Percentiles rank a stretch among this genome's conserved stretches.
phyloP scores from a whole-genome alignment of 2,113 vertebrate genomes.

The Microtus richardsoni region DNA sequence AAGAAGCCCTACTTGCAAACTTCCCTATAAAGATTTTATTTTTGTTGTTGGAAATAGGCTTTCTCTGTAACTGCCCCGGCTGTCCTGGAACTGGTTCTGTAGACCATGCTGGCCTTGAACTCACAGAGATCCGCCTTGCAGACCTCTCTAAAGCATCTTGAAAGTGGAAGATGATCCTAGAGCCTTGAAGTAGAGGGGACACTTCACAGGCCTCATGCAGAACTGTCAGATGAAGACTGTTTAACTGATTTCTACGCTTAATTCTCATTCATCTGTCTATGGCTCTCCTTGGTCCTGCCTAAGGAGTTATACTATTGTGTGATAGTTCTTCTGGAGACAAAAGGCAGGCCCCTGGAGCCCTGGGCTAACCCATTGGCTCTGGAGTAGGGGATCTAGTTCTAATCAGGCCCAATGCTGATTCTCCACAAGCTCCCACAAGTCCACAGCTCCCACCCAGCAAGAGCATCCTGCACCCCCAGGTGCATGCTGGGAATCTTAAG shows the following conservation, averaged over 20 bases:
- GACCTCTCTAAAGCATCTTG: background rate
- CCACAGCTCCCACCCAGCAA: background rate
- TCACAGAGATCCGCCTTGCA: background rate
- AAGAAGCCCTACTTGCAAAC: background rate
- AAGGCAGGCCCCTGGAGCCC: background rate
- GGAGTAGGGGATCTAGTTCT: background rate
- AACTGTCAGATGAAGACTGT: background rate
- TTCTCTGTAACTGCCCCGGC: background rate
- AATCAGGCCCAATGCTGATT: background rate
- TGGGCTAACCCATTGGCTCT: background rate
- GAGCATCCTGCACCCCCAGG: background rate
- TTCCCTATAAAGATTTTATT: background rate
- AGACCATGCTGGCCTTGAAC: background rate
- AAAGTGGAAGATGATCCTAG: background rate
- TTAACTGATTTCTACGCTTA: background rate
- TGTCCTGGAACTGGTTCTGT: background rate
- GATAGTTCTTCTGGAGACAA: constrained; percentile 11
- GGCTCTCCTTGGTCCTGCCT: background rate
- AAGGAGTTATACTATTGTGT: background rate
- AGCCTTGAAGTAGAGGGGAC: background rate
- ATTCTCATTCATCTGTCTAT: background rate
- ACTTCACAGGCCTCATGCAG: background rate
- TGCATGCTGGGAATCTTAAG: background rate
- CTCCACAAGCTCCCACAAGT: background rate
- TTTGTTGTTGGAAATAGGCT: background rate